Percentiles rank a stretch among this genome's conserved stretches.
Evolutionary conservation across 2,888 invertebrate genomes (phyloP).

Genomic region (Aproaerema taeniolella): DNA sequence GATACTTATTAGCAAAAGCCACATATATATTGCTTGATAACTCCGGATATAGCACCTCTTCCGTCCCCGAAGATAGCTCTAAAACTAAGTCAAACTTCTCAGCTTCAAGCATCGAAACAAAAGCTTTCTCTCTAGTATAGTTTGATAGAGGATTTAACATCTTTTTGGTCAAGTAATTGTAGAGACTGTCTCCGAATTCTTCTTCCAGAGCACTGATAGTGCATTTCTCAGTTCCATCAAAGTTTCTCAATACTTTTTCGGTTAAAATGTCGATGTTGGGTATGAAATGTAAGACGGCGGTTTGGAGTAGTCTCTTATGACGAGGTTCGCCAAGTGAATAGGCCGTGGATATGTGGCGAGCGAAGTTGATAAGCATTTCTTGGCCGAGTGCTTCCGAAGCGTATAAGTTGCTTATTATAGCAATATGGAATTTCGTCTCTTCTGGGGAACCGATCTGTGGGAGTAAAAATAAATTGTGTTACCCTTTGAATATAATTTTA

Average conservation of each 20-base stretch:
- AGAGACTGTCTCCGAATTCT: constrained; percentile 83
- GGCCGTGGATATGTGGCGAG: constrained; percentile 87
- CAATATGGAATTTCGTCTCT: constrained; percentile 89
- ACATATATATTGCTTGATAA: constrained; percentile 58
- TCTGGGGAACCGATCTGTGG: constrained; percentile 86
- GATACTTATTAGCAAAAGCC: constrained; percentile 64
- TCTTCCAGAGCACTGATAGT: constrained; percentile 50
- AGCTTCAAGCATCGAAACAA: constrained; percentile 80
- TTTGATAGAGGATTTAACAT: constrained; percentile 57
- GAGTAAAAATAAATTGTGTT: too few relatives aligned
- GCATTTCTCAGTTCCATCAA: constrained; percentile 50
- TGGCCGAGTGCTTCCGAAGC: constrained; percentile 90
- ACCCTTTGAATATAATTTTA: neutral
- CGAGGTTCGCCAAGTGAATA: constrained; percentile 81
- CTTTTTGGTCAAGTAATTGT: constrained; percentile 61
- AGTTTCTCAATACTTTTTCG: constrained; percentile 42
- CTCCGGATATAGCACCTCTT: constrained; percentile 76
- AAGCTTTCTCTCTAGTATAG: constrained; percentile 75
- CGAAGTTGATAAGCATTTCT: constrained; percentile 89
- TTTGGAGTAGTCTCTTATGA: constrained; percentile 80
- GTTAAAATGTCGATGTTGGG: constrained; percentile 74
- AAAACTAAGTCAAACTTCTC: constrained; percentile 85
- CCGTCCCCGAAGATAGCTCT: constrained; percentile 85
- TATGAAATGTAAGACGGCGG: constrained; percentile 87
- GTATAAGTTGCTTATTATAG: constrained; percentile 89